Evolutionary conservation across 2,113 vertebrate genomes (phyloP).

Genomic region (Junco hyemalis): DNA sequence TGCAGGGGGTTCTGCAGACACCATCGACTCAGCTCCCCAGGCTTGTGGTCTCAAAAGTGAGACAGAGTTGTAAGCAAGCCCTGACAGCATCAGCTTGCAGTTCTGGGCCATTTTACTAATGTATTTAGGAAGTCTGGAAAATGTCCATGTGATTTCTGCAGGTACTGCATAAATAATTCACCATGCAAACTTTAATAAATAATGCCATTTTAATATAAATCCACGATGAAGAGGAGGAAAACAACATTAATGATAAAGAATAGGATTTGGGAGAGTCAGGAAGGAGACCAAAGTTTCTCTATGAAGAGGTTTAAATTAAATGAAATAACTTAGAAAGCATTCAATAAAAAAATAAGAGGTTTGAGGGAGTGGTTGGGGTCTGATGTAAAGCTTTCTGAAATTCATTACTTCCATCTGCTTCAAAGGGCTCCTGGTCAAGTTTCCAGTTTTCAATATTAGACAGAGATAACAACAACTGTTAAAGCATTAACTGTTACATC

Average conservation of each 20-base stretch:
- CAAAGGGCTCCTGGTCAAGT: neutral
- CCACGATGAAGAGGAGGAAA: neutral
- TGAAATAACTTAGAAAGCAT: neutral
- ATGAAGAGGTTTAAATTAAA: slow-evolving; percentile 38
- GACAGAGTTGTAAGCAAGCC: neutral
- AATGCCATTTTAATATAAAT: slow-evolving; percentile 52
- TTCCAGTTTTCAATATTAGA: neutral
- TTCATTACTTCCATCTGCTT: neutral
- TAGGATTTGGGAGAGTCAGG: neutral
- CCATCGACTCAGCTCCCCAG: neutral
- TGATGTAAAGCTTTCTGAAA: neutral
- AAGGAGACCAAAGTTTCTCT: neutral
- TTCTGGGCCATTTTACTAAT: neutral
- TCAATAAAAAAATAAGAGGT: neutral
- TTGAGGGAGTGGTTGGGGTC: neutral
- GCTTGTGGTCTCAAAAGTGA: neutral
- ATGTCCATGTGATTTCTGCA: neutral
- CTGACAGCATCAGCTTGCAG: neutral
- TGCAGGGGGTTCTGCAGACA: neutral
- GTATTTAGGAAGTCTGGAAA: slow-evolving; percentile 33
- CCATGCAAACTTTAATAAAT: slow-evolving; percentile 17
- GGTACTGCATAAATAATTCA: slow-evolving; percentile 44
- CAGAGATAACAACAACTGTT: neutral
- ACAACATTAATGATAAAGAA: neutral
- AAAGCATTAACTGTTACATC: neutral